Evolutionary conservation across 2,113 vertebrate species (phyloP).

Genomic region (Anhinga rufa): DNA sequence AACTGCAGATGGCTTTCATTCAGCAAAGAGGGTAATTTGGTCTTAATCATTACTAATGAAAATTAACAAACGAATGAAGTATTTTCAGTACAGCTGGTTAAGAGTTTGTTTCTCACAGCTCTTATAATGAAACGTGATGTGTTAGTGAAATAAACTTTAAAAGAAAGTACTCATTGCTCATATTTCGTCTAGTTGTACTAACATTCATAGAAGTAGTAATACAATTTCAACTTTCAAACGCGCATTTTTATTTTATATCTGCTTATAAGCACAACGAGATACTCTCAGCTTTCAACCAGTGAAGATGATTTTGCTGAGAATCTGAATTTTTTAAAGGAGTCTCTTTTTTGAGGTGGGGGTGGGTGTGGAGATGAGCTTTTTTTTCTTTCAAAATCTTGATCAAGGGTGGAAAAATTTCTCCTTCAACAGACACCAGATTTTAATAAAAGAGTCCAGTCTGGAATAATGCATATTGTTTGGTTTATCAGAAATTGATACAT

Average conservation of each 20-base stretch:
- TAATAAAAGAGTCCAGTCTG: background rate
- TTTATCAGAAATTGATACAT: background rate
- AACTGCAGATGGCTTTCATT: background rate
- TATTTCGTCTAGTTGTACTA: background rate
- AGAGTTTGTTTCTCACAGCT: background rate
- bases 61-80: background rate
- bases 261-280: background rate
- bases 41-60: background rate
- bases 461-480: background rate
- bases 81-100: background rate
- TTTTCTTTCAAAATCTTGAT: background rate
- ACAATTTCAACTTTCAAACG: background rate
- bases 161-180: background rate
- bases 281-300: background rate
- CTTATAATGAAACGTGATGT: background rate
- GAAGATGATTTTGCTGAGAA: background rate
- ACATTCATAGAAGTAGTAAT: background rate
- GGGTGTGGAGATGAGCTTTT: background rate
- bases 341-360: background rate
- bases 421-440: background rate
- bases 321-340: background rate
- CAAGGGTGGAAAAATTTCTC: background rate
- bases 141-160: background rate
- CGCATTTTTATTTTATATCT: background rate
- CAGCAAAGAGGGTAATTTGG: background rate